A percentile compares a stretch with the other conserved stretches of the same genome.
phyloP scores from a whole-genome alignment of 1,140 invertebrate species.

The Calosoma granatense region DNA sequence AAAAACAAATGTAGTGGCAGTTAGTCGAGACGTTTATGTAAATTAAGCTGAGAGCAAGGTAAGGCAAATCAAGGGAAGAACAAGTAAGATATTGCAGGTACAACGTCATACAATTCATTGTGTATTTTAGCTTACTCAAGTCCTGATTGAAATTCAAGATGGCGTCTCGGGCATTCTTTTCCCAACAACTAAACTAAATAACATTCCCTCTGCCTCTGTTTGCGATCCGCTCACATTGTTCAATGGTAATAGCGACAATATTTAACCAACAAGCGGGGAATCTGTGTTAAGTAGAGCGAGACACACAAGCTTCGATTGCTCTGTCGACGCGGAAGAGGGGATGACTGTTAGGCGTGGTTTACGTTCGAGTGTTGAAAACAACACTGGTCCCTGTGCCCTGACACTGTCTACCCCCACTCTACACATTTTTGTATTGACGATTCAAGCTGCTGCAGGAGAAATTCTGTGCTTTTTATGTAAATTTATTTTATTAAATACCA shows the following conservation, averaged over 20 bases:
- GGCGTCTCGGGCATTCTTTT: slow-evolving; percentile 13
- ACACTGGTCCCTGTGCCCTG: background rate
- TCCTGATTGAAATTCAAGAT: slow-evolving; percentile 17
- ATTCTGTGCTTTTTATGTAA: no score
- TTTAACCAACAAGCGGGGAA: slow-evolving; percentile 18
- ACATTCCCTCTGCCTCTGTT: background rate
- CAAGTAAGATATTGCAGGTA: no score
- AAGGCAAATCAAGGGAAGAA: no score
- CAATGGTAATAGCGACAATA: slow-evolving; percentile 17
- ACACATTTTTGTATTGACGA: background rate
- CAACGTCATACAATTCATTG: no score
- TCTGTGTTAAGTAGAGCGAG: slow-evolving; percentile 1
- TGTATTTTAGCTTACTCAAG: no score
- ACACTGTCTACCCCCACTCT: background rate
- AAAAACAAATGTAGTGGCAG: no score
- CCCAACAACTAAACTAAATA: slow-evolving; percentile 1
- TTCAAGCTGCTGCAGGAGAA: background rate
- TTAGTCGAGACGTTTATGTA: no score
- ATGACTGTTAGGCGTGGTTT: background rate
- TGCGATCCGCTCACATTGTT: background rate
- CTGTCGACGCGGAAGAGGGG: background rate
- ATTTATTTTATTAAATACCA: no score
- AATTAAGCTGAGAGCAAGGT: no score
- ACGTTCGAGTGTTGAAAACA: background rate
- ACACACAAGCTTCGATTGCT: background rate